phyloP scores from a whole-genome alignment of 1,140 invertebrate species.

The Eurosta solidaginis region DNA sequence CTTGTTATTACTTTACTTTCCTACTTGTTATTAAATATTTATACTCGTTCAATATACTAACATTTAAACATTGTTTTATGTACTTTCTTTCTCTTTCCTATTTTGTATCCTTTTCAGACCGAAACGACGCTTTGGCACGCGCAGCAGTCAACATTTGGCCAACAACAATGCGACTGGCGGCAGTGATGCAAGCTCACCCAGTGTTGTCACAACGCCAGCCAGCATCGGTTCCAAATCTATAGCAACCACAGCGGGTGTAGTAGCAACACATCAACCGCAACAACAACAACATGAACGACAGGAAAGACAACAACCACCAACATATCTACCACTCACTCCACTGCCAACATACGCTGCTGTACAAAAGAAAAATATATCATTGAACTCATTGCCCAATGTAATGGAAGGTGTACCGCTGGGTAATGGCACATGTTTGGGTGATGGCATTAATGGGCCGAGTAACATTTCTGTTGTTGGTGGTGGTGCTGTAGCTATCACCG shows the following conservation, averaged over 20 bases:
- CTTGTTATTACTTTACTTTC: no score
- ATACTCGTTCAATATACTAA: background rate
- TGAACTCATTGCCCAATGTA: conserved; percentile 54
- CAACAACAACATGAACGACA: conserved; percentile 32
- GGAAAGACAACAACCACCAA: conserved; percentile 32
- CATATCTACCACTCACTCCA: conserved; percentile 28
- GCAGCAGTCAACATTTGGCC: conserved; percentile 49
- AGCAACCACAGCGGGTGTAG: conserved; percentile 42
- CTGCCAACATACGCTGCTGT: conserved; percentile 31
- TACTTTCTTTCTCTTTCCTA: background rate
- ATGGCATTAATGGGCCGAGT: background rate
- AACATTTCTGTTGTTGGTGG: conserved; percentile 14
- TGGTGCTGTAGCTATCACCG: background rate
- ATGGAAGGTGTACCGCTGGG: conserved; percentile 52
- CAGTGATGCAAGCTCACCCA: conserved; percentile 29
- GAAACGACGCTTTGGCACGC: conserved; percentile 54
- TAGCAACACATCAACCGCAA: conserved; percentile 40
- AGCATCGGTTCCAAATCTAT: conserved; percentile 46
- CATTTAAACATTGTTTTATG: background rate
- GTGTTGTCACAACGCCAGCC: conserved; percentile 28
- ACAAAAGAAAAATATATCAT: conserved; percentile 54
- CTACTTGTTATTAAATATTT: no score
- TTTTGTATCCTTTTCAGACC: conserved; percentile 38
- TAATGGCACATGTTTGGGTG: background rate
- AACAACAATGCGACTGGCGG: conserved; percentile 34